Evolutionary conservation across 2,113 vertebrate genomes (phyloP), one percentile per base, ranked within the genome.

Genomic region (Bubo blakistoni): DNA sequence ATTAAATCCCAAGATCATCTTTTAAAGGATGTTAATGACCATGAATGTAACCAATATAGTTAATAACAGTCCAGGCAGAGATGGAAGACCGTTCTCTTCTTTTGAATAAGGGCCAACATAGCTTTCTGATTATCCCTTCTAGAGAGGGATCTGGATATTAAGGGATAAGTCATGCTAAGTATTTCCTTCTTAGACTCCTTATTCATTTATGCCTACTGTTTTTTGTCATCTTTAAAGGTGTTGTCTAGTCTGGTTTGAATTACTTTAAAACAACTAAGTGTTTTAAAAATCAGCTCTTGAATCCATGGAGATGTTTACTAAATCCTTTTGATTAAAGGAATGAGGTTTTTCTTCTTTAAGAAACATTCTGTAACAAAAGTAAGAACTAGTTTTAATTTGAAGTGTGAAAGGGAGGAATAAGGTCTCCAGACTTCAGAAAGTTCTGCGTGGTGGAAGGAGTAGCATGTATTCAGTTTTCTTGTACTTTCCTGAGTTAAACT

Each of bases 201-300:
- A 58, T 80, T 95, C 52, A 69, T 81, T 91, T 92, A 55, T 95
- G 91, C 62, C 65, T 86, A 90, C 81, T 97, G 88, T 1, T 34
- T 94, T 92, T 83, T 95, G 91, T 96, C 86, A 86, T 96, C 58
- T 86, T 92, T 94, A 88, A 96, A 97, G 97, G 97, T 97, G 96
- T 83, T 92, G 49, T 93, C 94, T 80, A 90, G 92, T 81, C 84
- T 96, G 91, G 72, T 88, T 86, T 94, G 66, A 94, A 91, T 97
- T 97, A 83, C 36, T 95, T 70, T 42, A 87, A 95, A 97, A 70
- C 66, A 92, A 95, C 85, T 46, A 54, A 87, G 49, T 66, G 24
- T 80, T 80, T 86, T 62, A 47, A 83, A 90, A 94, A 82, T 3
- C 38, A 59, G 51, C 32, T 94, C 34, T 93, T 62, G 52, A 78